Conservation (phyloP, 2,888 invertebrate species). For the Chalcosyrphus nemorum region DNA sequence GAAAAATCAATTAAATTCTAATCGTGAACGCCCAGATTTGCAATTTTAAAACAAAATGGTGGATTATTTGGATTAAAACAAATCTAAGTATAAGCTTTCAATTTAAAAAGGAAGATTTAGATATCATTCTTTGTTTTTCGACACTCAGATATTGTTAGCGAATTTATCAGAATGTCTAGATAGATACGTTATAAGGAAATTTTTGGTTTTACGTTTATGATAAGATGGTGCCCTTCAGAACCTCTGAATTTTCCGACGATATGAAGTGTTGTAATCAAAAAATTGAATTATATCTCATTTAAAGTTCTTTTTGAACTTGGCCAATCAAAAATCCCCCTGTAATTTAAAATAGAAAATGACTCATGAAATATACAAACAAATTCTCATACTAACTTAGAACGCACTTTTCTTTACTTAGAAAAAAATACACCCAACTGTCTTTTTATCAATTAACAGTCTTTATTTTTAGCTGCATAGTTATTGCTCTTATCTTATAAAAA, state of each 20-base stretch:
- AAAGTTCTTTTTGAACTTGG: neutral
- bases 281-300: neutral
- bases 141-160: no score
- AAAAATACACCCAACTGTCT: neutral
- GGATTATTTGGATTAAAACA: neutral
- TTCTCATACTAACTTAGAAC: neutral
- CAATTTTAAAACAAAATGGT: neutral
- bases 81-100: no score
- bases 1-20: neutral
- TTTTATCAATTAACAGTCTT: constrained; percentile 65
- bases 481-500: constrained; percentile 39
- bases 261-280: neutral
- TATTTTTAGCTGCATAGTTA: constrained; percentile 59
- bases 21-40: neutral
- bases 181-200: no score
- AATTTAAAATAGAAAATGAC: neutral
- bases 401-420: neutral
- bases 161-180: no score
- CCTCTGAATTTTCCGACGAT: no score
- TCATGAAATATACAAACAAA: neutral
- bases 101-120: no score
- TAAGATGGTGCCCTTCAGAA: neutral
- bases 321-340: neutral
- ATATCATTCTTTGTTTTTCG: no score
- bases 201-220: neutral